Conservation (phyloP, 1,140 invertebrate genomes). For the Camponotus vicinus region DNA sequence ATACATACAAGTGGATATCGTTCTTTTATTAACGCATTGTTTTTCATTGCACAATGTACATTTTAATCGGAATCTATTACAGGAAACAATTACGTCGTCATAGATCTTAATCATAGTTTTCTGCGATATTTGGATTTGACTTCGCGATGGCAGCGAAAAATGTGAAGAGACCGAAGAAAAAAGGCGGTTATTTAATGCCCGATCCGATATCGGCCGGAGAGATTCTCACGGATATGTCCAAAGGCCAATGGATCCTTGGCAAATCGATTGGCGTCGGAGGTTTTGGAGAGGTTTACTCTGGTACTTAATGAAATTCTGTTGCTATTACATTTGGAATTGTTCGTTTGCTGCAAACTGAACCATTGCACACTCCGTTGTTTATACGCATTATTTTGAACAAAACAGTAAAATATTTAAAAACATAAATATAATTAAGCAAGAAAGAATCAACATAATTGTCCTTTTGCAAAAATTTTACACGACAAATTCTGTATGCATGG, state of each 20-base stretch:
- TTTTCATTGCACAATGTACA: background rate
- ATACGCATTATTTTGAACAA: background rate
- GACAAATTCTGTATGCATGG: background rate
- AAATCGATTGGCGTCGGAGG: slow-evolving; percentile 96
- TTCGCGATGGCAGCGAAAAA: slow-evolving; percentile 77
- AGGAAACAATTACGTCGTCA: background rate
- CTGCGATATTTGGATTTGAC: background rate
- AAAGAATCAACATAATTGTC: background rate
- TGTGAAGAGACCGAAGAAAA: slow-evolving; percentile 86
- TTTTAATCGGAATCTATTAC: background rate
- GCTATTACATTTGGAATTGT: background rate
- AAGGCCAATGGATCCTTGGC: slow-evolving; percentile 94
- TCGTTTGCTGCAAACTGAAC: background rate
- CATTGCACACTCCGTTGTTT: background rate
- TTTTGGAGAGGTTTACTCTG: slow-evolving; percentile 96
- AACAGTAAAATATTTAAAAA: background rate
- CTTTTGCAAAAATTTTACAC: background rate
- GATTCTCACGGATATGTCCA: slow-evolving; percentile 91
- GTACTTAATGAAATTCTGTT: slow-evolving; percentile 76
- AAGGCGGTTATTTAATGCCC: slow-evolving; percentile 90
- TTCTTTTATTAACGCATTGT: background rate
- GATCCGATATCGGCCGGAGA: slow-evolving; percentile 92
- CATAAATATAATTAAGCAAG: background rate
- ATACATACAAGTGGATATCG: background rate
- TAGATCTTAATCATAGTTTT: background rate